Conservation (phyloP, 2,797 vertebrate genomes). For the Bryconaethiops microstoma region DNA sequence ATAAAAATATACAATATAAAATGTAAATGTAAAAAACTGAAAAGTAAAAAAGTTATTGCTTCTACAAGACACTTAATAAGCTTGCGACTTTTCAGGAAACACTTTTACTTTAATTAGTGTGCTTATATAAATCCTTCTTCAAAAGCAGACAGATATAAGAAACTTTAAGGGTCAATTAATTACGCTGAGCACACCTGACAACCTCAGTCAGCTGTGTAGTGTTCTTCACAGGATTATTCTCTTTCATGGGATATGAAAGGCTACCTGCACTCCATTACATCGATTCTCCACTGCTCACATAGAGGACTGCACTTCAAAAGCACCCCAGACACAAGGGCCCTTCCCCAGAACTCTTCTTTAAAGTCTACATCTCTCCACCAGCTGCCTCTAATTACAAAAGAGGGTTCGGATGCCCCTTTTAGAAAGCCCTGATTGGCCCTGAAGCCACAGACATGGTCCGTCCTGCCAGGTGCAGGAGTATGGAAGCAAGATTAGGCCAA, state of each 20-base stretch:
- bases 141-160: not conserved
- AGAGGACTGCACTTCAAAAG: constrained; percentile 63
- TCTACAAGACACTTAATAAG: not conserved
- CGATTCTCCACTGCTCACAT: constrained; percentile 63
- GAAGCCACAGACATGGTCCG: constrained; percentile 52
- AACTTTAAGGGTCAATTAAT: constrained; percentile 4
- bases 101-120: not conserved
- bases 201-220: constrained; percentile 60
- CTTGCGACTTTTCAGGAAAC: not conserved
- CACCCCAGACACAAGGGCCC: constrained; percentile 34
- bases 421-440: constrained; percentile 64
- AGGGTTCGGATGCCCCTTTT: constrained; percentile 53
- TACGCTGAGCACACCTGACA: not conserved
- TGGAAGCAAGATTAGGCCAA: constrained; percentile 46
- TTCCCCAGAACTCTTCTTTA: constrained; percentile 32
- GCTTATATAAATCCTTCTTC: not conserved
- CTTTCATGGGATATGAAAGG: constrained; percentile 68
- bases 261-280: constrained; percentile 70
- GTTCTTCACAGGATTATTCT: constrained; percentile 70
- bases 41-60: not conserved
- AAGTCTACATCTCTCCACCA: constrained; percentile 50
- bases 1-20: not conserved
- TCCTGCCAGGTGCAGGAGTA: constrained; percentile 61
- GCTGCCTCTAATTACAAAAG: constrained; percentile 69
- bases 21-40: not conserved